These are phyloP conservation scores for Stenchaetothrips biformis DNA, from an alignment of 2,888 invertebrate species.

Conservation along the genomic window DNA sequence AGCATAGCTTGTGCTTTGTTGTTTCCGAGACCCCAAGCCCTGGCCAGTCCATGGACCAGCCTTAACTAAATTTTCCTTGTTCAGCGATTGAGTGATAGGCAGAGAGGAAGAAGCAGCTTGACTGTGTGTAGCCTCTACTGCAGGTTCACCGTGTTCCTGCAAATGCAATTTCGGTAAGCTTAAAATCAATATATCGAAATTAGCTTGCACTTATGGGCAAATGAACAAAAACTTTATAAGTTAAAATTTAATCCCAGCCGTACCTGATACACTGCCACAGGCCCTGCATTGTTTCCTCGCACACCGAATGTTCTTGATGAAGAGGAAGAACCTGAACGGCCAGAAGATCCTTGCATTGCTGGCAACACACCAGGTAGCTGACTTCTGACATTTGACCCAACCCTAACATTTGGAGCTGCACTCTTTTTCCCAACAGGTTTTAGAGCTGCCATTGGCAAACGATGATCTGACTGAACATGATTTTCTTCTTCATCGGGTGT, in stretches of 20 bases:
- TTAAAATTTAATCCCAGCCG: too few relatives aligned
- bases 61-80: constrained; percentile 66
- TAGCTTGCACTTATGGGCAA: too few relatives aligned
- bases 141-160: background rate
- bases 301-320: background rate
- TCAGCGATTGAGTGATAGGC: constrained; percentile 42
- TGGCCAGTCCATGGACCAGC: constrained; percentile 64
- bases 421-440: background rate
- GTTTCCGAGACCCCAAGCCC: background rate
- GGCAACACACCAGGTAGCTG: background rate
- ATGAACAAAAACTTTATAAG: too few relatives aligned
- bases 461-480: background rate
- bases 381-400: constrained; percentile 27
- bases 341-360: background rate
- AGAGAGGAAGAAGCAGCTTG: constrained; percentile 13
- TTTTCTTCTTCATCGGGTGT: background rate
- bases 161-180: background rate
- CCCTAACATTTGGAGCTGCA: constrained; percentile 20
- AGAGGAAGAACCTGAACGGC: background rate
- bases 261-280: background rate
- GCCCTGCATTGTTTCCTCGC: background rate
- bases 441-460: background rate
- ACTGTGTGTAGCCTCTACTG: background rate
- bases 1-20: background rate
- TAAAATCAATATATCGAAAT: too few relatives aligned